These are phyloP conservation scores for Martes flavigula DNA, from an alignment of 2,797 vertebrate species.

Conservation along the genomic window DNA sequence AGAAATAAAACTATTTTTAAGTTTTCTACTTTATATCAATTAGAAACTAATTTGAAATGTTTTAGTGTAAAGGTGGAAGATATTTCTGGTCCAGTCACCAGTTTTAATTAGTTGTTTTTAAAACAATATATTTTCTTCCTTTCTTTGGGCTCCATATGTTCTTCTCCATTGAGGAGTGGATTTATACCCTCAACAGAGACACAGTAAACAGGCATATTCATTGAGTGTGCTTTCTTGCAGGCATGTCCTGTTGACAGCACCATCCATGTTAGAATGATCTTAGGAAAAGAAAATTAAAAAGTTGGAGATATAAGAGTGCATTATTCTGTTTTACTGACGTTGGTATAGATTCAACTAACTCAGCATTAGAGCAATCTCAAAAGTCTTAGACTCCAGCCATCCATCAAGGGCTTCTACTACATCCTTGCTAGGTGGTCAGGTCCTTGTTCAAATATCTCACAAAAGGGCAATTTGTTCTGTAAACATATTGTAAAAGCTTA, in stretches of 20 bases:
- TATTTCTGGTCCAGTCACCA: constrained; percentile 70
- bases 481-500: background rate
- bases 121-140: constrained; percentile 59
- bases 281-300: constrained; percentile 12
- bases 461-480: background rate
- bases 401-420: background rate
- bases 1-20: constrained; percentile 70
- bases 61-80: constrained; percentile 63
- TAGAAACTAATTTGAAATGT: constrained; percentile 79
- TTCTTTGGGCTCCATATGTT: constrained; percentile 70
- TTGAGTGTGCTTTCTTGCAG: background rate
- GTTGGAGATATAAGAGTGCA: background rate
- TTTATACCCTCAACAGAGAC: constrained; percentile 52
- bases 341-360: background rate
- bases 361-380: background rate
- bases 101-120: constrained; percentile 76
- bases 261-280: background rate
- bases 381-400: background rate
- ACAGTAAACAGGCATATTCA: constrained; percentile 20
- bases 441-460: background rate
- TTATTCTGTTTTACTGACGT: background rate
- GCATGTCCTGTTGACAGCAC: constrained; percentile 38
- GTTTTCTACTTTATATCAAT: constrained; percentile 72
- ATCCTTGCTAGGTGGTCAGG: background rate
- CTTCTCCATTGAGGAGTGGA: constrained; percentile 65